Conservation (phyloP, 1,140 invertebrate species). For the Leptinotarsa undecemlineata region DNA sequence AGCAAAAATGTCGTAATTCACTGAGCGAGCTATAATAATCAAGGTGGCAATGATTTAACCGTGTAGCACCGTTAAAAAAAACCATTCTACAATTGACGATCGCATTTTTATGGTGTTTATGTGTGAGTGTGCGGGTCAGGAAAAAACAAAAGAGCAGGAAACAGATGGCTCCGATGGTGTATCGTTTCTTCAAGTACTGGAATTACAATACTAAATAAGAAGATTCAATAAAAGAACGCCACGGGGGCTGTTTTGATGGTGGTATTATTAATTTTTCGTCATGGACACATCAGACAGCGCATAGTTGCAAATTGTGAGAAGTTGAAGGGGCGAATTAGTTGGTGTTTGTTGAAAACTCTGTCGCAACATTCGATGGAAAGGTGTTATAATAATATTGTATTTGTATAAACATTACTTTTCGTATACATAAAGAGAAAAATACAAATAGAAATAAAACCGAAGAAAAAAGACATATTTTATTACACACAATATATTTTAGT, state of each 20-base stretch:
- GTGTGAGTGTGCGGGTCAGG: background rate
- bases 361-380: too few relatives aligned
- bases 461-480: too few relatives aligned
- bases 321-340: too few relatives aligned
- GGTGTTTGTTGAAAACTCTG: too few relatives aligned
- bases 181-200: constrained; percentile 5
- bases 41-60: background rate
- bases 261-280: constrained; percentile 6
- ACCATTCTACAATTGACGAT: constrained; percentile 3
- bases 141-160: background rate
- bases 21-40: background rate
- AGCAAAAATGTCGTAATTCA: background rate
- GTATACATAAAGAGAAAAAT: too few relatives aligned
- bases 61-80: background rate
- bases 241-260: background rate
- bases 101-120: background rate
- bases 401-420: too few relatives aligned
- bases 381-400: too few relatives aligned
- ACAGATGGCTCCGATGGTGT: background rate
- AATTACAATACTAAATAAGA: background rate
- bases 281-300: background rate
- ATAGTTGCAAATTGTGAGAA: background rate
- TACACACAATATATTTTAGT: too few relatives aligned
- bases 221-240: background rate
- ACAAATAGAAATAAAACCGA: too few relatives aligned